Evolutionary conservation across 2,888 invertebrate species (phyloP), one percentile per base, ranked within the genome.

Genomic region (Trachelus stipa): DNA sequence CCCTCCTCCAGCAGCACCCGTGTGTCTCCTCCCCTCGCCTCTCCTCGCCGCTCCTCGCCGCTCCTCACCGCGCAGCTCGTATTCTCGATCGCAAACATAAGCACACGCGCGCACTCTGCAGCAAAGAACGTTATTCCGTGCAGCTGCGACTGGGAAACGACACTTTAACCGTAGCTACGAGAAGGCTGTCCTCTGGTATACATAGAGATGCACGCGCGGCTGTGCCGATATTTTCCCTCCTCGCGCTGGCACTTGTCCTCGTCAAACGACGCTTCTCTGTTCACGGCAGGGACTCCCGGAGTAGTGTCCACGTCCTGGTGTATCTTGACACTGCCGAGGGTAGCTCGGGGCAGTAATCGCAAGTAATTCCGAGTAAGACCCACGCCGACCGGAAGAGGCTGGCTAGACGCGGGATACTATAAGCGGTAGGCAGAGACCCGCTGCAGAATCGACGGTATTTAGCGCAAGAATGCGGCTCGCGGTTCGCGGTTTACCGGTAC

Each of bases 381-480:
- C 40, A 15, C 40, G 40, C 40, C 15, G 4, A 40, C 40, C 40
- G 40, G 40, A 40, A 40, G 40, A 40, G 40, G 40, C 40, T 40
- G 40, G 15, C 15, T 40, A 40, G 40, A 37, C 37, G 15, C 37
- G 37, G 12, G 37, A 37, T 1, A 0, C 4, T 37, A 0, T 15
- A 37, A 15, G 37, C 37, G 37, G 37, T 12, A 40, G 40, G 15
- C 4, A 40, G 40, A 40, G 40, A 40, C 40, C 40, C 40, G 40
- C 40, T 40, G 40, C 40, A 15, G 15, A 56, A 69, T 68, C 74
- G 71, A 75, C 68, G 73, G 85, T 87, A 83, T 86, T 85, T 83
- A 83, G 81, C 83, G 80, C 85, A 83, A 85, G 87, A 87, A 87
- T 86, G 86, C 85, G 83, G 87, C 80, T 80, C 80, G 83, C 80